Conservation (phyloP, 2,797 vertebrate genomes). For the Periparus ater region DNA sequence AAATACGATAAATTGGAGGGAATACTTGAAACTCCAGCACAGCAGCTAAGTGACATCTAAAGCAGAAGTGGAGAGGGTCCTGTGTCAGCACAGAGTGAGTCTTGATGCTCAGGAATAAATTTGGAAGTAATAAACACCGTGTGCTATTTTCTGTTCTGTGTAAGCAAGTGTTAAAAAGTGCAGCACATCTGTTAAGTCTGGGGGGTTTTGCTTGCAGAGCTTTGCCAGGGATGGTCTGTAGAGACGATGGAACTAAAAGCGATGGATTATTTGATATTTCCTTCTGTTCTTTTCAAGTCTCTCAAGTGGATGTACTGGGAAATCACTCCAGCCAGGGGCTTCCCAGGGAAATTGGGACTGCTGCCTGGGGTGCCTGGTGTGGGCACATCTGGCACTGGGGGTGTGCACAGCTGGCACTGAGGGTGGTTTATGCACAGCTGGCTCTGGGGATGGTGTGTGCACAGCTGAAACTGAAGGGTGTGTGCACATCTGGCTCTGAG, state of each 20-base stretch:
- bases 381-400: background rate
- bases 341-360: rapidly evolving
- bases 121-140: rapidly evolving
- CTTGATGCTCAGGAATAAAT: background rate
- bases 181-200: background rate
- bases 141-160: rapidly evolving
- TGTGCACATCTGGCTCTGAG: background rate
- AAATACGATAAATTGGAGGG: background rate
- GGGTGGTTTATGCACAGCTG: background rate
- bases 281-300: background rate
- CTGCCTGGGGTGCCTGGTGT: background rate
- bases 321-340: rapidly evolving
- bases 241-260: background rate
- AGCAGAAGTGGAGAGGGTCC: background rate
- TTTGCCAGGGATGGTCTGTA: background rate
- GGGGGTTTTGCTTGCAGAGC: background rate
- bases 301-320: rapidly evolving
- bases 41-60: background rate
- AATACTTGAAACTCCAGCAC: background rate
- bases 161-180: background rate
- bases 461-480: background rate
- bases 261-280: rapidly evolving
- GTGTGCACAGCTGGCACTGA: background rate
- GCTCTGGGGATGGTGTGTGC: background rate
- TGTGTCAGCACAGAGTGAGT: background rate